Evolutionary conservation across 2,888 invertebrate genomes (phyloP).

Genomic region (Periphyllus acericola): DNA sequence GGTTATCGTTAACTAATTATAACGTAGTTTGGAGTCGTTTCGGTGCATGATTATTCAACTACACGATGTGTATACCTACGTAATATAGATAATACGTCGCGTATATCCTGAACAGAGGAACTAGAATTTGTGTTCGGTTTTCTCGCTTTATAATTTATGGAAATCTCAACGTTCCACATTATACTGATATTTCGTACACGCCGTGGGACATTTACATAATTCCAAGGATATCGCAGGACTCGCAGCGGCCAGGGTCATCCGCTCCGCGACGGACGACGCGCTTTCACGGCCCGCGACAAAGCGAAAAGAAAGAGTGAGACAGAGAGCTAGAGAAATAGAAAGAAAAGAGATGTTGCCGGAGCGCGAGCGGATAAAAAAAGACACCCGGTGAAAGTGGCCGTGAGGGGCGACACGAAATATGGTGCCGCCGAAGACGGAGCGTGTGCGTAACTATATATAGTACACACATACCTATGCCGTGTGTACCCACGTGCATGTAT

Average conservation of each 20-base stretch:
- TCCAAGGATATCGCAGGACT: constrained; percentile 39
- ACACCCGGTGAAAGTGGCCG: constrained; percentile 56
- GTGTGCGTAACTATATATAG: neutral
- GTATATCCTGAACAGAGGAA: neutral
- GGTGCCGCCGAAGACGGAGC: neutral
- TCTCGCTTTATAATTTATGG: neutral
- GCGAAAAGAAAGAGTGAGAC: neutral
- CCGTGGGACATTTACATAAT: constrained; percentile 34
- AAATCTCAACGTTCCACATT: neutral
- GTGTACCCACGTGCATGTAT: too few relatives aligned
- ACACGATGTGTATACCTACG: too few relatives aligned
- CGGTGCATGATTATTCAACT: too few relatives aligned
- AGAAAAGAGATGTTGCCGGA: neutral
- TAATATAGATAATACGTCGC: neutral
- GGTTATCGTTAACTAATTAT: too few relatives aligned
- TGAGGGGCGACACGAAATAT: constrained; percentile 37
- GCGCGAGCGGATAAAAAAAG: constrained; percentile 15
- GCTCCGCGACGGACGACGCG: neutral
- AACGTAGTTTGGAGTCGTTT: too few relatives aligned
- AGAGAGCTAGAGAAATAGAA: neutral
- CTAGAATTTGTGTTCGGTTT: neutral
- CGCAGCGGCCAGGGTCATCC: constrained; percentile 1
- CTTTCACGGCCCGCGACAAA: constrained; percentile 32
- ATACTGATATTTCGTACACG: neutral
- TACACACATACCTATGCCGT: too few relatives aligned